Percentiles rank a stretch among this genome's conserved stretches.
phyloP scores from a whole-genome alignment of 2,888 invertebrate species.

The Tyria jacobaeae region DNA sequence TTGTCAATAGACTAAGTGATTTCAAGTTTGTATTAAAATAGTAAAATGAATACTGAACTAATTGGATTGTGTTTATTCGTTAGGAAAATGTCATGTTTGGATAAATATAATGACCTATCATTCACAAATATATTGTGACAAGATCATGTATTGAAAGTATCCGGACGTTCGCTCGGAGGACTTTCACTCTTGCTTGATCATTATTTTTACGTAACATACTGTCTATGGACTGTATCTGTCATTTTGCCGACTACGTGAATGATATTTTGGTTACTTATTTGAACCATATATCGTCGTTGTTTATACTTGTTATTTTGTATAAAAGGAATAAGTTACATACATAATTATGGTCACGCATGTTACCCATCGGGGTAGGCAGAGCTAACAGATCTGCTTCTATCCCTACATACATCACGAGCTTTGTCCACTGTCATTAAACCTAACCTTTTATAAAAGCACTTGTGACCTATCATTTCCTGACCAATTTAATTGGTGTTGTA shows the following conservation, averaged over 20 bases:
- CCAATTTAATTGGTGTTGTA: too few species aligned
- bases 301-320: background rate
- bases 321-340: too few species aligned
- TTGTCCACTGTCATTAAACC: too few species aligned
- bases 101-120: conserved; percentile 9
- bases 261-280: background rate
- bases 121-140: background rate
- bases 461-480: too few species aligned
- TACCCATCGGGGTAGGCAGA: too few species aligned
- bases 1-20: background rate
- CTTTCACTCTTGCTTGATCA: conserved; percentile 1
- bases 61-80: background rate
- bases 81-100: conserved; percentile 2
- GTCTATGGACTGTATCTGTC: background rate
- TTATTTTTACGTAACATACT: conserved; percentile 6
- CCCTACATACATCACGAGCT: too few species aligned
- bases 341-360: too few species aligned
- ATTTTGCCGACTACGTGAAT: background rate
- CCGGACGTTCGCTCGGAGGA: background rate
- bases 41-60: background rate
- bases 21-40: background rate
- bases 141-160: background rate
- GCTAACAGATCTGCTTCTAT: too few species aligned
- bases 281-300: background rate
- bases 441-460: too few species aligned